Evolutionary conservation across 2,113 vertebrate species (phyloP).

Genomic region (Hypocryptadius cinnamomeus): DNA sequence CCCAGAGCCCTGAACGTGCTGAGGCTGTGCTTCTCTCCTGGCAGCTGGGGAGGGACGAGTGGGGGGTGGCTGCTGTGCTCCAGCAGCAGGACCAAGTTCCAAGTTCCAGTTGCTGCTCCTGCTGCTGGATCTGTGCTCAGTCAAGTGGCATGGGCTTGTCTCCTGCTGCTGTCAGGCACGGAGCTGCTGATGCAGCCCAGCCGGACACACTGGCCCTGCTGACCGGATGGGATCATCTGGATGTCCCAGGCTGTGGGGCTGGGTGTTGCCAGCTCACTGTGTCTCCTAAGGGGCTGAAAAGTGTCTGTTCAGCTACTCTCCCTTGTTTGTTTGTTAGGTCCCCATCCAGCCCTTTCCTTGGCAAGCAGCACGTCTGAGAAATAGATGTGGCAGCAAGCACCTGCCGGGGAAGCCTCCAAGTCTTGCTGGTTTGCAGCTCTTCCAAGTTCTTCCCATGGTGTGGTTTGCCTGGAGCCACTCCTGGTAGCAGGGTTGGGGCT

Average conservation of each 20-base stretch:
- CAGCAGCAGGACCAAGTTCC: neutral
- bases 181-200: neutral
- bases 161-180: neutral
- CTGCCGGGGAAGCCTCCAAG: neutral
- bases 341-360: neutral
- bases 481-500: neutral
- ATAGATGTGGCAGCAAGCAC: neutral
- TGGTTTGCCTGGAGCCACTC: neutral
- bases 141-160: neutral
- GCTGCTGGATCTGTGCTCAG: neutral
- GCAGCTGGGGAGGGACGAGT: neutral
- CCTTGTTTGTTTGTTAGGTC: neutral
- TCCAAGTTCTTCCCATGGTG: neutral
- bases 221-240: neutral
- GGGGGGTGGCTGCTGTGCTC: fast-evolving
- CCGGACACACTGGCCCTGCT: fast-evolving
- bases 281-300: neutral
- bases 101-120: neutral
- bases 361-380: neutral
- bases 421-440: neutral
- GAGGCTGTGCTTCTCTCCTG: neutral
- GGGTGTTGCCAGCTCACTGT: neutral
- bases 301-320: neutral
- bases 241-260: neutral
- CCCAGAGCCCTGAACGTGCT: fast-evolving